Conservation (phyloP, 53 echinoderm and acorn worm species). For the Echinarachnius parma region DNA sequence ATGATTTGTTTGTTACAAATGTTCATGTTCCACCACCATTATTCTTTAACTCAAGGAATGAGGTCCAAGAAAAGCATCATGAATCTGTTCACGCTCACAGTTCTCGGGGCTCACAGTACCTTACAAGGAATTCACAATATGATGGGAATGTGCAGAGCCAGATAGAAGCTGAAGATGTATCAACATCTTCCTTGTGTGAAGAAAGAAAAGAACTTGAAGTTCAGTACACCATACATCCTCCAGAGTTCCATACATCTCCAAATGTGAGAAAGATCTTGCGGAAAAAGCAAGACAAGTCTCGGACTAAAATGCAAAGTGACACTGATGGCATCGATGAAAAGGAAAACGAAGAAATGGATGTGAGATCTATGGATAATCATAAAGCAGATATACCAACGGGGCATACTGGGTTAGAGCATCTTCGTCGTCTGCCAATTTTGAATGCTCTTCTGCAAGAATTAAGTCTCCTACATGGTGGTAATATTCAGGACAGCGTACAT, state of each 20-base stretch:
- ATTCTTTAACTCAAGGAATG: constrained; percentile 76
- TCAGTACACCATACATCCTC: constrained; percentile 35
- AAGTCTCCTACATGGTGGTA: constrained; percentile 61
- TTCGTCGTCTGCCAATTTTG: constrained; percentile 66
- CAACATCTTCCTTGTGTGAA: too few relatives aligned
- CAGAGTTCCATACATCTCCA: constrained; percentile 25
- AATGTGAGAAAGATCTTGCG: constrained; percentile 28
- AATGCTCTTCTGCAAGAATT: constrained; percentile 76
- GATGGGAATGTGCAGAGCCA: not conserved
- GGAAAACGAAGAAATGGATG: not conserved
- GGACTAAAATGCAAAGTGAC: too few relatives aligned
- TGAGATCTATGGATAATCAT: too few relatives aligned
- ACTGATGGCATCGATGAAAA: not conserved
- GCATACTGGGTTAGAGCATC: not conserved
- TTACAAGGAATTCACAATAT: not conserved
- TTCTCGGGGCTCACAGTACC: not conserved
- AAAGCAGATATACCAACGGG: not conserved
- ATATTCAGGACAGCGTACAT: too few relatives aligned
- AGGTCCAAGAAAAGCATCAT: constrained; percentile 30
- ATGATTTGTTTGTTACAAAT: constrained; percentile 52
- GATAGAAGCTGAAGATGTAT: not conserved
- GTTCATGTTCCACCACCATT: constrained; percentile 89
- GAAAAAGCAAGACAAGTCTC: constrained; percentile 5
- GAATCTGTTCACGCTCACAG: not conserved
- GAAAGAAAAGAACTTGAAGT: constrained; percentile 26